Evolutionary conservation across 2,888 invertebrate genomes (phyloP), one percentile per base, ranked within the genome.

Genomic region (Alloplasta piceator): DNA sequence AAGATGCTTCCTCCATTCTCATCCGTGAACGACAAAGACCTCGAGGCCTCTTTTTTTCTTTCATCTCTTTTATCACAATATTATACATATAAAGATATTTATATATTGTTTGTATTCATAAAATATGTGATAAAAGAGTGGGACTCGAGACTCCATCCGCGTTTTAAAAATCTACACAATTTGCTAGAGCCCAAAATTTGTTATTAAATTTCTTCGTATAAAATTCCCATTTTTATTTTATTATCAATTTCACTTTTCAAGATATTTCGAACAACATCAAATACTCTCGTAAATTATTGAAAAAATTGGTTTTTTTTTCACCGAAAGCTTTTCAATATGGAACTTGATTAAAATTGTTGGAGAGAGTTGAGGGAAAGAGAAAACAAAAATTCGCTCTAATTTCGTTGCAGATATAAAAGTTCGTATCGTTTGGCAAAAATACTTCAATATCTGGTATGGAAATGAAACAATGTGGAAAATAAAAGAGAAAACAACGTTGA

Each of bases 41-140:
- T 60, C 64, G 58, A 55, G 60, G 71, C 41, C 64, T 50, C 36
- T 10, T 66, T 14, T 38, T 68, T 55, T 56, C 61, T 50, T 50
- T 14, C 12, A 63, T 55, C 52, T 43, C 64, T 73, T 78, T 64
- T 71, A 72, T 78, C 77, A 41, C 71, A 43, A 71, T 64, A n/a
- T n/a, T n/a, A n/a, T n/a, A n/a, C n/a, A n/a, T n/a, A n/a, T n/a
- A n/a, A n/a, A n/a, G n/a, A n/a, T n/a, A n/a, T n/a, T n/a, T n/a
- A n/a, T 64, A 60, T 71, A 78, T 26, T 26, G 26, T 64, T 50
- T 71, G 71, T 52, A 52, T 66, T 61, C 58, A 60, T 71, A 71
- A 64, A 52, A 58, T 66, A 58, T 16, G 71, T 64, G 64, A 78
- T 78, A 66, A 26, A 78, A 66, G 26, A 66, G 26, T 58, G 58